Base-by-base conservation (phyloP, 2,113 vertebrate genomes). In the Mionectes macconnelli region DNA sequence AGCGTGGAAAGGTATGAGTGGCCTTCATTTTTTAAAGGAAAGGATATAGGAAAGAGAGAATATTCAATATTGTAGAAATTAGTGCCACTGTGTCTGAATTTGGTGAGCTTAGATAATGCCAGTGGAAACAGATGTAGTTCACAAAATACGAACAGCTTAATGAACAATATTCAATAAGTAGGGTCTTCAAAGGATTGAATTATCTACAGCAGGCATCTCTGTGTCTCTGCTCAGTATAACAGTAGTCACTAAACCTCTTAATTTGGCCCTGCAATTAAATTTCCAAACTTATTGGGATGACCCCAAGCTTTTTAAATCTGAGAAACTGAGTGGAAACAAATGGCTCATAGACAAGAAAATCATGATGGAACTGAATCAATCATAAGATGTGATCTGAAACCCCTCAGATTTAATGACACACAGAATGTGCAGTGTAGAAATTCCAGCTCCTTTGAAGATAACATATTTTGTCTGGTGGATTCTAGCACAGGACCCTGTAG, bases 1-100 rank as follows among this genome's bases (percentile, higher is more conserved):
- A 21, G 18, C 5, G 56, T 8, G 2, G 6, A n/a, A 44, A 72
- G 0, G 2, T 45, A 0, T 2, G 74, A 20, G 3, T 42, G 20
- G 42, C 35, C 18, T 37, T 87, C 7, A 56, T n/a, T 82, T 82
- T 63, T 50, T 57, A 25, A 66, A 53, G 28, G 8, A 66, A 66
- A 33, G 73, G 0, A 12, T 7, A 2, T 3, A 67, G 23, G 12
- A 47, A 12, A 73, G 19, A 80, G 5, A 0, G 2, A 4, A 39
- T 73, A 3, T 28, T 76, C 33, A 69, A 9, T n/a, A 35, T 17
- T 19, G 16, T 0, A 73, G 20, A 40, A 80, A 11, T 52, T 47
- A 66, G 5, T 14, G 4, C 4, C 45, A 40, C 4, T 47, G 8
- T 42, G 20, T 30, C 40, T 77, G 35, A 52, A 39, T 87, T 84